Evolutionary conservation across 2,113 vertebrate genomes (phyloP).

Genomic region (Tamias sibiricus): DNA sequence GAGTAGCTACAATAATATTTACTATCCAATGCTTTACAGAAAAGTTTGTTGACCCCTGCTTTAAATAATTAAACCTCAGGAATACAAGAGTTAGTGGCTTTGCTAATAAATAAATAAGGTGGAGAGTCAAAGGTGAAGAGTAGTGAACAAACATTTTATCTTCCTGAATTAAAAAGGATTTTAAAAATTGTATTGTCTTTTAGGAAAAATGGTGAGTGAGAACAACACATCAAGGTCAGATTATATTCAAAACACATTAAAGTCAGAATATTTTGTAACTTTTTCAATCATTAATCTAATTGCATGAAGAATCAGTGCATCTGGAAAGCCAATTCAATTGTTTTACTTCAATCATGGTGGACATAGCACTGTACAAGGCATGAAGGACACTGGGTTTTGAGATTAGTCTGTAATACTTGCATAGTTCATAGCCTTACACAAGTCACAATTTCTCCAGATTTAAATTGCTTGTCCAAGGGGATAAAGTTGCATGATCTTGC

Average conservation of each 20-base stretch:
- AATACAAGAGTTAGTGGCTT: background rate
- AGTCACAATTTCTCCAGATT: background rate
- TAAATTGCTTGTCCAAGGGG: background rate
- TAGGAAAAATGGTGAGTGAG: background rate
- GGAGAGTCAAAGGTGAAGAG: background rate
- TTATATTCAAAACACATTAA: background rate
- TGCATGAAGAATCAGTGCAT: background rate
- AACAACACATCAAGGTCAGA: background rate
- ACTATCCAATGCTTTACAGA: background rate
- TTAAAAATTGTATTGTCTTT: background rate
- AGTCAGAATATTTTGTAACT: background rate
- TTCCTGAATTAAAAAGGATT: background rate
- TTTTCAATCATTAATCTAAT: background rate
- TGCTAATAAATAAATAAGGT: constrained; percentile 29
- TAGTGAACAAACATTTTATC: background rate
- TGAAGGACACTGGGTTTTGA: background rate
- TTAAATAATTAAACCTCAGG: background rate
- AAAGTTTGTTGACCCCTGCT: background rate
- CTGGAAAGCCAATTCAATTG: background rate
- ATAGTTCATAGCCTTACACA: background rate
- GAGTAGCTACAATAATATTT: background rate
- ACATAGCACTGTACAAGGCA: background rate
- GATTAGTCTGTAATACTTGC: background rate
- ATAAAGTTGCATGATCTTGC: constrained; percentile 4
- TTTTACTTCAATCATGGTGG: background rate